Percentiles rank a stretch among this genome's conserved stretches.
These are phyloP conservation scores for Delia radicum DNA, from an alignment of 1,140 invertebrate genomes.

Conservation along the genomic window DNA sequence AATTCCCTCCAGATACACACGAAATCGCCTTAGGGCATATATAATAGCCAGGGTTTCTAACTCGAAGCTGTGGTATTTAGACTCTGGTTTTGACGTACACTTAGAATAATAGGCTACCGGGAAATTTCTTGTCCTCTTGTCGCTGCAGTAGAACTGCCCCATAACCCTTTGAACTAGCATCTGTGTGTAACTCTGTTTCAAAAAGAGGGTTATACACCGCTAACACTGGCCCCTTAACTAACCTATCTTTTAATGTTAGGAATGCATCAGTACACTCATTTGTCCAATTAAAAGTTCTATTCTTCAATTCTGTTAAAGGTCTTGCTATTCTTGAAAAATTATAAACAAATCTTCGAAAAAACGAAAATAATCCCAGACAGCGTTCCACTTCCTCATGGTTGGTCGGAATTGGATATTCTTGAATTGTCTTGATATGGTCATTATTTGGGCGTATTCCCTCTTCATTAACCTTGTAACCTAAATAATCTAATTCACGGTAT, in stretches of 20 bases:
- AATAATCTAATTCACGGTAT: constrained; percentile 2
- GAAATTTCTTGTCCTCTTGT: neutral
- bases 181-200: neutral
- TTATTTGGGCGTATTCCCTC: neutral
- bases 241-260: neutral
- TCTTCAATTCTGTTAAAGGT: neutral
- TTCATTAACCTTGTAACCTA: neutral
- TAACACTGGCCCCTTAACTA: neutral
- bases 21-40: neutral
- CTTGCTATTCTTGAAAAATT: neutral
- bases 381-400: neutral
- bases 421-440: neutral
- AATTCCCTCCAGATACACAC: neutral
- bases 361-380: constrained; percentile 7
- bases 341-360: neutral
- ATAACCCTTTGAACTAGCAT: neutral
- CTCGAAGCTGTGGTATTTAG: neutral
- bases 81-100: neutral
- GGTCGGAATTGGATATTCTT: neutral
- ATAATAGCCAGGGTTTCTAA: neutral
- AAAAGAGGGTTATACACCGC: neutral
- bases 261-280: neutral
- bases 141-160: neutral
- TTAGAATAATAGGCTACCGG: neutral
- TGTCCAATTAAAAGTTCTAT: neutral